Base-by-base conservation (phyloP, 2,113 vertebrate species). In the Eleginops maclovinus region DNA sequence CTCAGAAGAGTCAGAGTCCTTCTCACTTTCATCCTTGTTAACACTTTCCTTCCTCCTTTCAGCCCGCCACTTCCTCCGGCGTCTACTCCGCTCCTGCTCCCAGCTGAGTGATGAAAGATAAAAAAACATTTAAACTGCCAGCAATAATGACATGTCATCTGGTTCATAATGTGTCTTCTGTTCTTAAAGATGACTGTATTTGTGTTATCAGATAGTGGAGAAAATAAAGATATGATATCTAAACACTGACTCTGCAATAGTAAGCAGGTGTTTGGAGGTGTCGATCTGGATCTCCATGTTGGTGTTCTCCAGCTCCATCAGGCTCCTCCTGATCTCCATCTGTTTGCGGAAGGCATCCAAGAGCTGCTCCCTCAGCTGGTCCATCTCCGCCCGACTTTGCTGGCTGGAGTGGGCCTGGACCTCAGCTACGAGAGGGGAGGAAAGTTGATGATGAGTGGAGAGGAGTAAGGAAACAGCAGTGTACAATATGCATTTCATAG, bases 261-360 rank as follows among this genome's bases (percentile, higher is more conserved):
- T 94, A 46, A 97, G 93, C 68, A 97, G 94, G 75, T 96, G 95
- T 62, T 95, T 95, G 80, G 97, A 96, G 1, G 94, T 96, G 81
- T 96, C 95, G 0, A 96, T 95, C 92, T 96, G 95, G 75, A 96
- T 93, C 77, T 96, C 95, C 95, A 96, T 95, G 93, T 94, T 93
- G 5, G 50, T 95, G 92, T 94, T 96, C 70, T 97, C 96, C 92
- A 98, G 94, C 86, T 96, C 96, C 93, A 97, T 94, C 64, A 98
- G 94, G 75, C 79, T 94, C 50, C 92, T 94, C 14, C 94, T 93
- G 70, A 97, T 94, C 10, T 96, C 95, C 96, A 96, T 96, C 90
- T 98, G 96, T 50, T 97, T 95, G 24, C 93, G 93, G 88, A 97
- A 97, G 4, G 95, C 95, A 17, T 94, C 81, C 68, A 97, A 77